Evolutionary conservation across 1,140 invertebrate genomes (phyloP), one percentile per base, ranked within the genome.

Genomic region (Drosophila ananassae): DNA sequence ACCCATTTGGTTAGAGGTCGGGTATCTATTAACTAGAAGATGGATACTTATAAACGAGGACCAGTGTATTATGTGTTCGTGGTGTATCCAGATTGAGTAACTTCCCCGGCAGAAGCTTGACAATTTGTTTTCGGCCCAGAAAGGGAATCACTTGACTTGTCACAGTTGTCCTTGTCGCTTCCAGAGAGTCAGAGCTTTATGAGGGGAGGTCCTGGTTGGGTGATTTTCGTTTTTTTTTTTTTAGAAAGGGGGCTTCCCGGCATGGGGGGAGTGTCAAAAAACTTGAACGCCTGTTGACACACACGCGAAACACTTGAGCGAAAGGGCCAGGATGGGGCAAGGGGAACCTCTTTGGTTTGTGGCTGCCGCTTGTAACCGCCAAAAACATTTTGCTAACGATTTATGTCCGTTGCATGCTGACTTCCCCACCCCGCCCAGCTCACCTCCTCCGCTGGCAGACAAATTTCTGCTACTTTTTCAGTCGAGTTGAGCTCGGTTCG

Each of bases 321-420:
- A 13, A 46, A 17, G 50, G 12, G 13, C 10, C 7, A 13, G 30
- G 12, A 17, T 2, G 24, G 58, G 24, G 22, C 10, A 5, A 13
- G n/a, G 55, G 47, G n/a, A 46, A 51, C 44, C 52, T 50, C 77
- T 56, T 55, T 41, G 68, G 62, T 56, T 56, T 60, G 69, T 41
- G 52, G 57, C 61, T 57, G 71, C 51, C 67, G 77, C 80, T 80
- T 84, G 80, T 85, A 84, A 76, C 82, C 81, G 81, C 81, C 81
- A 85, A 85, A 84, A 84, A 81, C 81, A 84, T 84, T 84, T 84
- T 85, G 81, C 81, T 84, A 85, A 84, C 81, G 81, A 84, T 84
- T 84, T 84, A 84, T 84, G 81, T 84, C 81, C 77, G 81, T 81
- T 84, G 73, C 81, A 85, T 77, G 82, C 71, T 85, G 55, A 55